These are phyloP conservation scores for Helogale parvula DNA, from an alignment of 2,113 vertebrate genomes.

Conservation along the genomic window DNA sequence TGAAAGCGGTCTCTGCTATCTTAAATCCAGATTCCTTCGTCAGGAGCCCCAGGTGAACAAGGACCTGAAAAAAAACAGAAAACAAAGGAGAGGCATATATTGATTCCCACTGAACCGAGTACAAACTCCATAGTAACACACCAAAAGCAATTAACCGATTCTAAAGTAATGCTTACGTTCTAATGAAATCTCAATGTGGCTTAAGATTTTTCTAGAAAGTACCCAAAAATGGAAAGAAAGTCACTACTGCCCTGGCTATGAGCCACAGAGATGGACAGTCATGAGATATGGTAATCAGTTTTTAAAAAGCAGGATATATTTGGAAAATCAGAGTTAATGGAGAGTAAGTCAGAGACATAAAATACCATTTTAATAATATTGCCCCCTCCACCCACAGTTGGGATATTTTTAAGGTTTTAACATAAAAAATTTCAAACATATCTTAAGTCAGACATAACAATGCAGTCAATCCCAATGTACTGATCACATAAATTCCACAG, in stretches of 20 bases:
- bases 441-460: neutral
- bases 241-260: neutral
- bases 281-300: neutral
- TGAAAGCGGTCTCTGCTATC: slow-evolving; percentile 99
- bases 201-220: neutral
- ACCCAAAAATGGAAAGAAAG: neutral
- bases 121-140: neutral
- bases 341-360: neutral
- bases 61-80: slow-evolving; percentile 87
- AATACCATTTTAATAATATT: neutral
- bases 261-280: too few species aligned
- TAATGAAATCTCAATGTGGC: neutral
- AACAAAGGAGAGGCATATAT: slow-evolving; percentile 22
- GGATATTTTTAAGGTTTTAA: neutral
- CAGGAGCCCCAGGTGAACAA: slow-evolving; percentile 97
- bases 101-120: neutral
- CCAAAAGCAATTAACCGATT: neutral
- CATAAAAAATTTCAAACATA: neutral
- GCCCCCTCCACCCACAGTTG: neutral
- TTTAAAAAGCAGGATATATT: neutral
- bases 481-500: neutral
- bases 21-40: slow-evolving; percentile 99
- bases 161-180: neutral
- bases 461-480: neutral
- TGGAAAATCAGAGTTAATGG: neutral